A percentile compares a stretch with the other conserved stretches of the same genome.
Evolutionary conservation across 2,113 vertebrate genomes (phyloP).

Genomic region (Dipodomys spectabilis): DNA sequence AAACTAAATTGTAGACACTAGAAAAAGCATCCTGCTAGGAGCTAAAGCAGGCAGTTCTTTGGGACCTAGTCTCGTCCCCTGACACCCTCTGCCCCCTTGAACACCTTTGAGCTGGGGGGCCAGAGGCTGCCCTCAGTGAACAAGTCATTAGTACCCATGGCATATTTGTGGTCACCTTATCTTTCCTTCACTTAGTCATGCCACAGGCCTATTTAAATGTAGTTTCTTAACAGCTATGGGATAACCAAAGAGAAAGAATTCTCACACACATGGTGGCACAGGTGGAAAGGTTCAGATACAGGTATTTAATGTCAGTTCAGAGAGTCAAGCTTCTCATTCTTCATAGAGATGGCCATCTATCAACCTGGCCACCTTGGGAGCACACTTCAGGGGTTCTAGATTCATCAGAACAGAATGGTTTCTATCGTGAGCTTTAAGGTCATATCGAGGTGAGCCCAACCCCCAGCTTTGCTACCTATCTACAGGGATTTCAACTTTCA

Average conservation of each 20-base stretch:
- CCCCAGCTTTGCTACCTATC: neutral
- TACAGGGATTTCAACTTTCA: neutral
- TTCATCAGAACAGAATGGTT: neutral
- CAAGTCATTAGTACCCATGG: neutral
- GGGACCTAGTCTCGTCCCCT: neutral
- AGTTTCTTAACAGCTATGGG: neutral
- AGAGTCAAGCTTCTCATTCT: neutral
- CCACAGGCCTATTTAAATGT: neutral
- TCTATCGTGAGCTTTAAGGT: neutral
- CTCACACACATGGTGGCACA: neutral
- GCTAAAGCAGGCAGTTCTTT: neutral
- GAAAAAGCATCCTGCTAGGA: neutral
- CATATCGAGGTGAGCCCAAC: neutral
- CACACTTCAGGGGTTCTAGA: neutral
- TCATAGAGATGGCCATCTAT: neutral
- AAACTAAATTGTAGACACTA: conserved; percentile 2
- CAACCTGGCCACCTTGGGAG: neutral
- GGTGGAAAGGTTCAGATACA: neutral
- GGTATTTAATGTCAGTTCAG: neutral
- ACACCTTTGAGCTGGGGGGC: neutral
- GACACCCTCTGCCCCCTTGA: neutral
- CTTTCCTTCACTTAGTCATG: neutral
- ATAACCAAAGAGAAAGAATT: neutral
- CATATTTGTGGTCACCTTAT: neutral
- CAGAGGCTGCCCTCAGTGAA: neutral